These are phyloP conservation scores for Linnaemya tessellans DNA, from an alignment of 2,888 invertebrate genomes.

Conservation along the genomic window DNA sequence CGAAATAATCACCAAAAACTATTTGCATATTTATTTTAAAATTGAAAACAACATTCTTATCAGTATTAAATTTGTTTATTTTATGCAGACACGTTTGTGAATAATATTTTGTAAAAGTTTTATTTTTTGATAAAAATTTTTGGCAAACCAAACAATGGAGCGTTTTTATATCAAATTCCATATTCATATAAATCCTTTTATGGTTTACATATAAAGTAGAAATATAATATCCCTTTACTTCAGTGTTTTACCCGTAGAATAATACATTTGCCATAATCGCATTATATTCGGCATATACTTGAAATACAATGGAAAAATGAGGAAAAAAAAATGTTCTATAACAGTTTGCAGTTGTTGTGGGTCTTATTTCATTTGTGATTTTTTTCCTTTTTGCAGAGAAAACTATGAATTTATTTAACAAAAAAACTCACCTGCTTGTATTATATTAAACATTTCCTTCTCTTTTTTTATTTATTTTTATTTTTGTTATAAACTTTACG, in stretches of 20 bases:
- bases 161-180: background rate
- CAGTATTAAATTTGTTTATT: slow-evolving; percentile 11
- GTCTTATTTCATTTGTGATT: slow-evolving; percentile 7
- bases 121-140: slow-evolving; percentile 13
- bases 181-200: background rate
- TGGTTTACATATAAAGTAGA: background rate
- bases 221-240: slow-evolving; percentile 9
- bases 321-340: slow-evolving; percentile 14
- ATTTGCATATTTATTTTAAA: background rate
- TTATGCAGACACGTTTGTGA: slow-evolving; percentile 5
- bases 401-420: slow-evolving; percentile 50
- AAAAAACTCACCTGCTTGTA: slow-evolving; percentile 42
- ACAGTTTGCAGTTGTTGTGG: slow-evolving; percentile 34
- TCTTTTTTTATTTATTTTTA: background rate
- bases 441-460: background rate
- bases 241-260: slow-evolving; percentile 35
- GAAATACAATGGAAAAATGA: slow-evolving; percentile 34
- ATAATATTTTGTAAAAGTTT: slow-evolving; percentile 6
- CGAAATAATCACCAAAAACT: slow-evolving; percentile 12
- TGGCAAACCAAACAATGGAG: background rate
- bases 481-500: slow-evolving; percentile 13
- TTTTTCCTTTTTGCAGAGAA: slow-evolving; percentile 18
- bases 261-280: slow-evolving; percentile 61
- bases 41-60: slow-evolving; percentile 12
- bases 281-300: slow-evolving; percentile 56